phyloP scores from a whole-genome alignment of 35 echinoderm and acorn worm species.

The Lytechinus variegatus region DNA sequence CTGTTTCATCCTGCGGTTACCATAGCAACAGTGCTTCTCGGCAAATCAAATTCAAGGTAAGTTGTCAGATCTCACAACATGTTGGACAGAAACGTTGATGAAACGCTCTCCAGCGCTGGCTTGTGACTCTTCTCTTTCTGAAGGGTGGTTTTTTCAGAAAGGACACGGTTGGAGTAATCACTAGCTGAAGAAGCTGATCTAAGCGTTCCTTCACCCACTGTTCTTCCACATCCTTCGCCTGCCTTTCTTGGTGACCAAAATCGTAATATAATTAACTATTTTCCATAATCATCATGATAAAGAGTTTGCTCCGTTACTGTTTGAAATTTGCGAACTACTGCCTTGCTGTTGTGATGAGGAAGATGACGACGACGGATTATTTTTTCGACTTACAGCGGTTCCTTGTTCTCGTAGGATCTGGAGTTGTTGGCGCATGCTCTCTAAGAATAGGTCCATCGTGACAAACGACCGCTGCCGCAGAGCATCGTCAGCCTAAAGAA shows the following conservation, averaged over 20 bases:
- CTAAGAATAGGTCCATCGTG: slow-evolving; percentile 70
- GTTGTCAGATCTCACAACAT: no score
- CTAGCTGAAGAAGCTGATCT: background rate
- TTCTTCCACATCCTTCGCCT: background rate
- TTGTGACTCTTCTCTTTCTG: no score
- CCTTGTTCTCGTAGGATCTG: slow-evolving; percentile 35
- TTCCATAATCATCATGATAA: background rate
- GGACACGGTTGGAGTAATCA: background rate
- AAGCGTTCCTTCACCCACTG: background rate
- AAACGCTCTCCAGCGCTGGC: no score
- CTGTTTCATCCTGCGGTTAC: no score
- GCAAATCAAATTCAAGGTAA: no score
- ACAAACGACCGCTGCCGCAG: slow-evolving; percentile 58
- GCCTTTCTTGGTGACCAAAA: background rate
- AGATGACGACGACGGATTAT: background rate
- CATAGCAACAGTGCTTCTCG: no score
- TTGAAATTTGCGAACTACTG: background rate
- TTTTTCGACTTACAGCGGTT: background rate
- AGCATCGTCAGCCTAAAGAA: slow-evolving; percentile 43
- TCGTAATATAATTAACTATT: no score
- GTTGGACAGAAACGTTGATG: no score
- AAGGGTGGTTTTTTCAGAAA: no score
- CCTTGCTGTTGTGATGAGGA: background rate
- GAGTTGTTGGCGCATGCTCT: slow-evolving; percentile 74
- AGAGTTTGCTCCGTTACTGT: background rate